Conservation (phyloP, 2,888 invertebrate genomes). For the Fabriciana adippe region DNA sequence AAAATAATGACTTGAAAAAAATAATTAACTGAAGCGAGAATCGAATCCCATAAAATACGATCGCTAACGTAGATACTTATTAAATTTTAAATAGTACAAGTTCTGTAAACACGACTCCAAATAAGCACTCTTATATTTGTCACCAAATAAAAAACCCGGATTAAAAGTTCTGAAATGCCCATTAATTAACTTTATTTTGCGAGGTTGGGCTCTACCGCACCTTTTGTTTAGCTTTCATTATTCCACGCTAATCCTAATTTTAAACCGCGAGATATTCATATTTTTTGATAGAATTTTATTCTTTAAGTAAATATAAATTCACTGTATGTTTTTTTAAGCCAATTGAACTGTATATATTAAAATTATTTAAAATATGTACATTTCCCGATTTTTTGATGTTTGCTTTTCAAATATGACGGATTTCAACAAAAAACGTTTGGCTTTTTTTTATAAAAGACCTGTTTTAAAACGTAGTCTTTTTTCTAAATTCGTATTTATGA, state of each 20-base stretch:
- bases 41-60: too few species aligned
- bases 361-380: too few species aligned
- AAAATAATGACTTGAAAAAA: too few species aligned
- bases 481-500: too few species aligned
- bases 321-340: conserved; percentile 2
- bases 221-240: conserved; percentile 25
- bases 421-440: too few species aligned
- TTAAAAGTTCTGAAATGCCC: conserved; percentile 14
- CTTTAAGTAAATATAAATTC: conserved; percentile 4
- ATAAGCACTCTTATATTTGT: conserved; percentile 1
- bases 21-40: too few species aligned
- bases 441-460: too few species aligned
- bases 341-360: not conserved
- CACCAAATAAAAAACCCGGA: conserved; percentile 7
- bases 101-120: not conserved
- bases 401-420: too few species aligned
- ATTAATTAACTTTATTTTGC: conserved; percentile 23
- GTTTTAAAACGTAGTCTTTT: too few species aligned
- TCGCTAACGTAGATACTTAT: too few species aligned
- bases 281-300: not conserved
- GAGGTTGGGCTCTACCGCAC: conserved; percentile 14
- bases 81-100: too few species aligned
- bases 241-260: conserved; percentile 25
- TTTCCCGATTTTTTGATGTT: too few species aligned
- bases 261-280: conserved; percentile 9